phyloP scores from a whole-genome alignment of 2,888 invertebrate species.

The Himalopsyche japonica region DNA sequence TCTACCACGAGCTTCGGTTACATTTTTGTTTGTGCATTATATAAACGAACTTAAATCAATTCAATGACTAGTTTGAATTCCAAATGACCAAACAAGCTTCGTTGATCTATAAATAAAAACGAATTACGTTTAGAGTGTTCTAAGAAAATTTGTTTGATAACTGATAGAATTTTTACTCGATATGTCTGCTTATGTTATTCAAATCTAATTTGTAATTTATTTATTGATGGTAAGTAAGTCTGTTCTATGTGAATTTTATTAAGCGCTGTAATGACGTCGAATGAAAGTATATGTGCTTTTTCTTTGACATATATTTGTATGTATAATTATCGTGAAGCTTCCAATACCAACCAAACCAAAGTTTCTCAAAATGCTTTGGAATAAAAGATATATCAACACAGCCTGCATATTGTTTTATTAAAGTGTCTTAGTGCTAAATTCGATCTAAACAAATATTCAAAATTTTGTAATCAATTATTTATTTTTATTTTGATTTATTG shows the following conservation, averaged over 20 bases:
- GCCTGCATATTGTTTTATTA: no score
- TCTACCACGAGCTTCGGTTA: no score
- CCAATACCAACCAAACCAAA: neutral
- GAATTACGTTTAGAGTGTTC: neutral
- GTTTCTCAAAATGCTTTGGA: neutral
- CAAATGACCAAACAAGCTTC: neutral
- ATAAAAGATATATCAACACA: no score
- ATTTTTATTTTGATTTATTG: no score
- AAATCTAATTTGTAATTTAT: neutral
- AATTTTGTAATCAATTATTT: no score
- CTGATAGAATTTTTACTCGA: neutral
- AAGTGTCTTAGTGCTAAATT: no score
- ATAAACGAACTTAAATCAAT: no score
- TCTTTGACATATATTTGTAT: neutral
- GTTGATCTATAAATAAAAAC: neutral
- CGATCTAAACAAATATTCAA: no score
- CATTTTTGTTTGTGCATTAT: no score
- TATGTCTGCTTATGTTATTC: neutral
- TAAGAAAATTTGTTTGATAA: neutral
- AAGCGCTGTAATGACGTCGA: neutral
- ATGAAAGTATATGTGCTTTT: neutral
- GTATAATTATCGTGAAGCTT: neutral
- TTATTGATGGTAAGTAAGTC: neutral
- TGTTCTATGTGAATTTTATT: neutral
- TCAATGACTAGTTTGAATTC: neutral